These are phyloP conservation scores for Salvelinus sp. DNA, from an alignment of 2,113 vertebrate species.

Conservation along the genomic window DNA sequence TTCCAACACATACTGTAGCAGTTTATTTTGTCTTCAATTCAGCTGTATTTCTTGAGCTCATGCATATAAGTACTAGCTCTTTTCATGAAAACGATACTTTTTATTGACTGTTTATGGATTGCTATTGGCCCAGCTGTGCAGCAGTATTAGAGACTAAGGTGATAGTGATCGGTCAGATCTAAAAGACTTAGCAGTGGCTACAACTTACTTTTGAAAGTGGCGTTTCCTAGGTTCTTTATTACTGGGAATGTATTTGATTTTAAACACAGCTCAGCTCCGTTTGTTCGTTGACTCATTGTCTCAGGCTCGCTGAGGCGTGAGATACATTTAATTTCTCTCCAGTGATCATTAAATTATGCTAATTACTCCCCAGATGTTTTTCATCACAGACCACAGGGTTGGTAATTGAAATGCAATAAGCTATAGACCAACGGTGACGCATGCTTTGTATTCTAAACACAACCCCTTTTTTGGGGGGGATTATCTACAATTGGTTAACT, in stretches of 20 bases:
- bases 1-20: too few species aligned
- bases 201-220: constrained; percentile 1
- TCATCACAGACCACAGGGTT: constrained; percentile 63
- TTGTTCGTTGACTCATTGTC: constrained; percentile 46
- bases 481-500: neutral
- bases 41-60: neutral
- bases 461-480: constrained; percentile 6
- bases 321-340: constrained; percentile 58
- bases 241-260: neutral
- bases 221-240: constrained; percentile 6
- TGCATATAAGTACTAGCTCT: neutral
- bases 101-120: too few species aligned
- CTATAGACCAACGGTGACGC: constrained; percentile 32
- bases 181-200: neutral
- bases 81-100: neutral
- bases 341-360: constrained; percentile 67
- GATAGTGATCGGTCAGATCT: too few species aligned
- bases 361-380: constrained; percentile 61
- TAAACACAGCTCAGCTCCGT: constrained; percentile 18
- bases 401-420: constrained; percentile 63
- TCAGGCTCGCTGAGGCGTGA: constrained; percentile 52
- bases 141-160: too few species aligned
- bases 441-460: constrained; percentile 42
- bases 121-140: too few species aligned
- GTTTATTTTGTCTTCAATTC: neutral